Evolutionary conservation across 2,797 vertebrate species (phyloP).

Genomic region (Threskiornis aethiopicus): DNA sequence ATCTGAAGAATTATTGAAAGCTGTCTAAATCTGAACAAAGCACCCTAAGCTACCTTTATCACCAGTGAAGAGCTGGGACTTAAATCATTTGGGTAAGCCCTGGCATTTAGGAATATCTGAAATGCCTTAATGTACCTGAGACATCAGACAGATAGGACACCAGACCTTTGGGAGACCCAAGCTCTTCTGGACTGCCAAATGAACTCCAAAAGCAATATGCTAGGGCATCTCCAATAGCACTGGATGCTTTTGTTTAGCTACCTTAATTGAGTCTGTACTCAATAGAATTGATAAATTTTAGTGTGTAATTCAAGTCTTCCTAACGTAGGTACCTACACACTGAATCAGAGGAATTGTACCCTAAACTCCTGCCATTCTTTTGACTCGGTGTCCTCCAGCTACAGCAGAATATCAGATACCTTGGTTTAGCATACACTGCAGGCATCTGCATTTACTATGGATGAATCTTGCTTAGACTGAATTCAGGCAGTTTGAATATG

Average conservation of each 20-base stretch:
- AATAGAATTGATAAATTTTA: neutral
- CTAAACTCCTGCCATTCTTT: neutral
- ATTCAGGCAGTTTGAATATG: neutral
- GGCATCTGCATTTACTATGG: neutral
- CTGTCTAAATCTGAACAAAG: neutral
- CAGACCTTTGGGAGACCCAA: neutral
- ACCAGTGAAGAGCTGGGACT: neutral
- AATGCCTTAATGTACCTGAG: neutral
- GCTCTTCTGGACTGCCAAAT: neutral
- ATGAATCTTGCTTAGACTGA: neutral
- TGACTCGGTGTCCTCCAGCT: neutral
- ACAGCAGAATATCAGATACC: neutral
- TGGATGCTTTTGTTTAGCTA: neutral
- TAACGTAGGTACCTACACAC: neutral
- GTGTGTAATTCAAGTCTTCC: neutral
- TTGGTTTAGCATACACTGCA: neutral
- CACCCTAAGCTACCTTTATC: neutral
- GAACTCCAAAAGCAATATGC: neutral
- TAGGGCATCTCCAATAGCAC: neutral
- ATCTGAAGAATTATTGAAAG: neutral
- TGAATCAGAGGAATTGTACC: neutral
- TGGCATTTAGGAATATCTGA: neutral
- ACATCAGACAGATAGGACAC: too few relatives aligned
- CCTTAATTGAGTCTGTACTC: neutral
- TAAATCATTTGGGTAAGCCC: neutral